Base-by-base conservation (phyloP, 2,797 vertebrate species). In the Danio tinwini region DNA sequence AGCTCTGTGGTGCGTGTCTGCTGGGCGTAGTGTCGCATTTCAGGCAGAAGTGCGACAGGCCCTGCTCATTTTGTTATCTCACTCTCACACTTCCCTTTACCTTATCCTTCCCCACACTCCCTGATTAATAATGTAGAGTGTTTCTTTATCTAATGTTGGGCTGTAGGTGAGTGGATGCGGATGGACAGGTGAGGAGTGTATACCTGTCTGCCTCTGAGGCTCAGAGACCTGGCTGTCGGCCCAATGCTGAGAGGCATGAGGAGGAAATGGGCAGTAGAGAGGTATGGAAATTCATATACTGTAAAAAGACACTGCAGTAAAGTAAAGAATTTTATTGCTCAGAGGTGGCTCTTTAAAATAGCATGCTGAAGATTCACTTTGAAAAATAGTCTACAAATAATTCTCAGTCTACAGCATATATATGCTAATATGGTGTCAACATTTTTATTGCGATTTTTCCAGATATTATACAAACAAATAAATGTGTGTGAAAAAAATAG, bases 111-210 rank as follows among this genome's bases (percentile, higher is more conserved):
- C 21, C 39, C 67, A 62, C 45, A 65, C 65, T 73, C 76, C 29
- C 44, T 81, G 74, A 64, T 94, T 92, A 94, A 94, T 93, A 94
- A 94, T 93, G 92, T 87, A 94, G 87, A 74, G 77, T 85, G 90
- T 87, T 84, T 91, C 86, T 52, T 89, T 85, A 90, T 92, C 89
- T 92, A 89, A 90, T 91, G 91, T 91, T 93, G 88, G 86, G 85
- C 69, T 84, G 89, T 87, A 90, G 90, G 91, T 90, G 88, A 86
- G 89, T 29, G 89, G 90, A 76, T 81, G 74, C 61, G 62, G 86
- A 89, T 88, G 88, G 81, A 82, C 73, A 55, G 83, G 88, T 89
- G 89, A 89, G 81, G 87, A 90, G 86, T 89, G 86, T 91, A 29
- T 29, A 91, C 90, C 92, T 91, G 92, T 91, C 88, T 83, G 19